Percentiles rank a stretch among this genome's conserved stretches.
These are phyloP conservation scores for Cyanoderma ruficeps DNA, from an alignment of 2,113 vertebrate genomes.

Conservation along the genomic window DNA sequence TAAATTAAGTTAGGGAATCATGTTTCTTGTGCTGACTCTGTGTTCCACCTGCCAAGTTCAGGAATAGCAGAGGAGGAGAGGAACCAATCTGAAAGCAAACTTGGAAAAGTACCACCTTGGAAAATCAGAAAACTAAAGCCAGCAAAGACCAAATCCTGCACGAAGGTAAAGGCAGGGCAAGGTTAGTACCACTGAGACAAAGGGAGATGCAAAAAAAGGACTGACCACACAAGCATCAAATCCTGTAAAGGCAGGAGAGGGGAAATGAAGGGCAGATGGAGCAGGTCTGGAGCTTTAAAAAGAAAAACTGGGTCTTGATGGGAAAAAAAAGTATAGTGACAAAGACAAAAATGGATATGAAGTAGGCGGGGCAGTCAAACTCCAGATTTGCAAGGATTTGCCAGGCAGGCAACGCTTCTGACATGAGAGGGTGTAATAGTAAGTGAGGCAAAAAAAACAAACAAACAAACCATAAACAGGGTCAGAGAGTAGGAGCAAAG, in stretches of 20 bases:
- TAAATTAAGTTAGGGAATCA: constrained; percentile 10
- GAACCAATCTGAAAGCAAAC: not conserved
- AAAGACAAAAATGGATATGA: not conserved
- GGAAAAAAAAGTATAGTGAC: not conserved
- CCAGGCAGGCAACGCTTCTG: not conserved
- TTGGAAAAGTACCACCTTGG: not conserved
- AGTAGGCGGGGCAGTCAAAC: not conserved
- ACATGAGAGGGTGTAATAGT: not conserved
- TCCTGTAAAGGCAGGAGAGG: not conserved
- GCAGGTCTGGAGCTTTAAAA: not conserved
- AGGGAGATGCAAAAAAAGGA: not conserved
- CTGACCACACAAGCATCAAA: not conserved
- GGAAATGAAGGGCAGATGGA: not conserved
- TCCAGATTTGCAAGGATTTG: not conserved
- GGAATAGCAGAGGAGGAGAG: not conserved
- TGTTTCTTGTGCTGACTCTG: not conserved
- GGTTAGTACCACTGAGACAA: not conserved
- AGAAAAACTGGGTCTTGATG: not conserved
- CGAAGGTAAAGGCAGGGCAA: not conserved
- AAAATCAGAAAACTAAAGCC: not conserved
- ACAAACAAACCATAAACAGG: not conserved
- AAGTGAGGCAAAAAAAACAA: not conserved
- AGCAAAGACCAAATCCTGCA: not conserved
- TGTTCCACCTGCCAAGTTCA: constrained; percentile 2
- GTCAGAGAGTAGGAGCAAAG: not conserved